Evolutionary conservation across 1,140 invertebrate genomes (phyloP).

Genomic region (Scaptodrosophila lebanonensis): DNA sequence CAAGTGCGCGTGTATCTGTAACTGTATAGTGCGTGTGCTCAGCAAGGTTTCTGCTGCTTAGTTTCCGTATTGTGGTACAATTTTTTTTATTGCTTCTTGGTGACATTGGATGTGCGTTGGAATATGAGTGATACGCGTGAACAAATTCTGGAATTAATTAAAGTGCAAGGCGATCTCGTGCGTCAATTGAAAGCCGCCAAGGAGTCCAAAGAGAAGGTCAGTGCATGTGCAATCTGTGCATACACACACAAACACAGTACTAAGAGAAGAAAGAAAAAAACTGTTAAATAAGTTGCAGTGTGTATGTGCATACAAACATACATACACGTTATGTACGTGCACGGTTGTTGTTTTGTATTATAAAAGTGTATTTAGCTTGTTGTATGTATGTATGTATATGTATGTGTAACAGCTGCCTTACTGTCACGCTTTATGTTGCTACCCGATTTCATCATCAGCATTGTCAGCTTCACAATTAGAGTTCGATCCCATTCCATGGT

Average conservation of each 20-base stretch:
- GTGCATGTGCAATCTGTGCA: constrained; percentile 21
- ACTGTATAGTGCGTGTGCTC: no score
- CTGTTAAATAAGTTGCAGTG: no score
- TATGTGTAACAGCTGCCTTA: constrained; percentile 6
- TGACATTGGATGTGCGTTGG: constrained; percentile 30
- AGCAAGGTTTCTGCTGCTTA: no score
- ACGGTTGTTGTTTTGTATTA: constrained; percentile 3
- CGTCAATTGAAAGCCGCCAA: constrained; percentile 88
- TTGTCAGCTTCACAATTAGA: no score
- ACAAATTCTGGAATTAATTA: constrained; percentile 83
- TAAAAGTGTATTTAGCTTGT: no score
- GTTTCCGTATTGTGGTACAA: neutral
- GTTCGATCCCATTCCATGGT: no score
- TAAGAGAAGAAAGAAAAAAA: no score
- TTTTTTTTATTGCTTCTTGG: constrained; percentile 25
- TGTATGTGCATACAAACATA: neutral
- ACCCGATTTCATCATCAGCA: no score
- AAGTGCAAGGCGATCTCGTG: constrained; percentile 88
- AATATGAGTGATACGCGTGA: constrained; percentile 78
- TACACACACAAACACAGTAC: no score
- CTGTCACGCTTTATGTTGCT: no score
- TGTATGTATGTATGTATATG: constrained; percentile 6
- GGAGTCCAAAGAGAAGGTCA: constrained; percentile 85
- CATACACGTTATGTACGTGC: constrained; percentile 1
- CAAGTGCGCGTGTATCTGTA: no score